These are phyloP conservation scores for Papilio polytes DNA, from an alignment of 1,140 invertebrate genomes.

Conservation along the genomic window DNA sequence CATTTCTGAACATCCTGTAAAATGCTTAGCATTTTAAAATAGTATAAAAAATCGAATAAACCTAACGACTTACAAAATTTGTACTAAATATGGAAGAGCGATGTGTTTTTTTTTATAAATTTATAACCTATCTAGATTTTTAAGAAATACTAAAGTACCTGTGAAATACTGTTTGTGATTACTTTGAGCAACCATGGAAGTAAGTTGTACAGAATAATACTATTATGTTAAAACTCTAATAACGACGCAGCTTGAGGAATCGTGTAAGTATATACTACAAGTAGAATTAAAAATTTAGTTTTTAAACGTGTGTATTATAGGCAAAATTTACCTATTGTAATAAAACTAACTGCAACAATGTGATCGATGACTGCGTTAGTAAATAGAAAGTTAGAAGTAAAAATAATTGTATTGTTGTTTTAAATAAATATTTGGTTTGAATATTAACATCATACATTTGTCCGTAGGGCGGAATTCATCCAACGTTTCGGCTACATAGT, in stretches of 20 bases:
- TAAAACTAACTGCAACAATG: too few relatives aligned
- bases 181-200: background rate
- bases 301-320: too few relatives aligned
- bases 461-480: slow-evolving; percentile 89
- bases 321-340: too few relatives aligned
- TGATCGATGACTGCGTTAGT: too few relatives aligned
- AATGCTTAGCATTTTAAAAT: too few relatives aligned
- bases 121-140: background rate
- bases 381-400: background rate
- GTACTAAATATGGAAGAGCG: too few relatives aligned
- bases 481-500: slow-evolving; percentile 92
- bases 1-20: too few relatives aligned
- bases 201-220: background rate
- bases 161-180: background rate
- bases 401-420: background rate
- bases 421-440: background rate
- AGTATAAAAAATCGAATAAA: too few relatives aligned
- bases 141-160: background rate
- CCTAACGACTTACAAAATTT: too few relatives aligned
- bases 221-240: background rate
- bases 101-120: background rate
- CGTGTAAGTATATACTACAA: slow-evolving; percentile 42
- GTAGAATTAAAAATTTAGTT: too few relatives aligned
- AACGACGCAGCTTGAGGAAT: slow-evolving; percentile 36
- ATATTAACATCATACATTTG: slow-evolving; percentile 47